Conservation (phyloP, 2,888 invertebrate species). For the Empis livida region DNA sequence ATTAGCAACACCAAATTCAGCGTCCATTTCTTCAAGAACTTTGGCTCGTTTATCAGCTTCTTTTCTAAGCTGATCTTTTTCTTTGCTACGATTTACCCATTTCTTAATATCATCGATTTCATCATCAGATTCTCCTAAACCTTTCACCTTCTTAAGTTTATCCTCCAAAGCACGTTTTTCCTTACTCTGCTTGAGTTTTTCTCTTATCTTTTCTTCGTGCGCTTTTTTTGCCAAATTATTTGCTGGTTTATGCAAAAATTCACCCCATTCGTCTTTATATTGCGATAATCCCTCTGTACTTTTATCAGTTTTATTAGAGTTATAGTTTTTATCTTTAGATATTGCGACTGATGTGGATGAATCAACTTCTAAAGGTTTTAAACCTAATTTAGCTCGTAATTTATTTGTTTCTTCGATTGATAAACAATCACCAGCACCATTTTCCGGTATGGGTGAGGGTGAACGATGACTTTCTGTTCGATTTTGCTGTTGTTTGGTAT, state of each 20-base stretch:
- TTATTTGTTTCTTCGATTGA: conserved; percentile 80
- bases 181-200: conserved; percentile 60
- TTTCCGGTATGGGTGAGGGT: conserved; percentile 31
- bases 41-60: conserved; percentile 78
- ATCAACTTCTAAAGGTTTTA: conserved; percentile 75
- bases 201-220: conserved; percentile 66
- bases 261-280: conserved; percentile 60
- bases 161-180: conserved; percentile 62
- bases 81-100: conserved; percentile 77
- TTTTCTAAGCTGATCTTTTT: conserved; percentile 61
- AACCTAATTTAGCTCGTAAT: conserved; percentile 79
- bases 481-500: conserved; percentile 10
- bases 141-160: conserved; percentile 32
- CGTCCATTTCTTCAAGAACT: conserved; percentile 87
- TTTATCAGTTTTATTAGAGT: conserved; percentile 34
- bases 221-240: conserved; percentile 59
- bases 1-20: conserved; percentile 79
- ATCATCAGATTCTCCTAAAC: conserved; percentile 57
- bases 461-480: conserved; percentile 19
- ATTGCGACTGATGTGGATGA: conserved; percentile 20
- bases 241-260: conserved; percentile 80
- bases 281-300: conserved; percentile 39
- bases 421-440: conserved; percentile 42
- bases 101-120: conserved; percentile 59
- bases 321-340: conserved; percentile 2